Evolutionary conservation across 2,888 invertebrate genomes (phyloP).

Genomic region (Clanis bilineata): DNA sequence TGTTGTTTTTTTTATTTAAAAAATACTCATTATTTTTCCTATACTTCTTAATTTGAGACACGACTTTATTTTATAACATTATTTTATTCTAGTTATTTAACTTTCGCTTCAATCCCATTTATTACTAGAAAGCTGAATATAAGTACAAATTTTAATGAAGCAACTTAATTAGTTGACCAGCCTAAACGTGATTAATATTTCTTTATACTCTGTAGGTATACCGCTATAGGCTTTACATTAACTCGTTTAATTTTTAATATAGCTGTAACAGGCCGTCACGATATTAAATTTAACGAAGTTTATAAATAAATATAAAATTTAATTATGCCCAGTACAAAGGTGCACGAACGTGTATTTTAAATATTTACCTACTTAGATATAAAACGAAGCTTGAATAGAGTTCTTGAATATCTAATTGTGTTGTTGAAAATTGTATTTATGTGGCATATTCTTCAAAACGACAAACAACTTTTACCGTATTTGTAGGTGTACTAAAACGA

Average conservation of each 20-base stretch:
- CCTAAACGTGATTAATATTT: not conserved
- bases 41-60: not conserved
- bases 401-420: too few species aligned
- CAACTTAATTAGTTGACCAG: constrained; percentile 32
- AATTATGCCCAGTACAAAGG: constrained; percentile 21
- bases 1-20: too few species aligned
- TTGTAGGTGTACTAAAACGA: not conserved
- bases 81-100: not conserved
- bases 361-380: too few species aligned
- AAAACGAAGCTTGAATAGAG: too few species aligned
- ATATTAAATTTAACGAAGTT: not conserved
- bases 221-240: not conserved
- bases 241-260: constrained; percentile 3
- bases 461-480: too few species aligned
- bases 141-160: constrained; percentile 36
- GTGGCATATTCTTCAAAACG: not conserved
- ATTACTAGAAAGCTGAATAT: constrained; percentile 22
- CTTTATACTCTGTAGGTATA: not conserved
- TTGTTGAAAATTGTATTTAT: too few species aligned
- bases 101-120: constrained; percentile 35
- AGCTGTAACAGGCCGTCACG: not conserved
- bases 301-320: constrained; percentile 25
- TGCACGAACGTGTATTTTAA: not conserved
- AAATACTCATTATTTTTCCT: too few species aligned
- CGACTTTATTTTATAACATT: not conserved